Conservation (phyloP, 1,140 invertebrate species). For the Coenobita brevimanus region DNA sequence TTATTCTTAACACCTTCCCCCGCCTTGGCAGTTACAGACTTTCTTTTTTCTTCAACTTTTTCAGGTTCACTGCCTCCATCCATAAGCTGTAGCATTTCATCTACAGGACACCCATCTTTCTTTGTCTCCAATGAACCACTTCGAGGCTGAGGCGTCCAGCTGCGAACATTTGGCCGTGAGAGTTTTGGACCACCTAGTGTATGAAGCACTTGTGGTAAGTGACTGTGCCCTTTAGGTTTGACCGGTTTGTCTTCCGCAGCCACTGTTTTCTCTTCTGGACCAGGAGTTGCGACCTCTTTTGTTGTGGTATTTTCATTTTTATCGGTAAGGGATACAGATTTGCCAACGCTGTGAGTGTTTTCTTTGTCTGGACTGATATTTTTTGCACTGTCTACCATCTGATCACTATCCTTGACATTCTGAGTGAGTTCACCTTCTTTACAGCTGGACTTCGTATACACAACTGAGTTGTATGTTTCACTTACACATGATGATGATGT, state of each 20-base stretch:
- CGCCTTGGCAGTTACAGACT: conserved; percentile 12
- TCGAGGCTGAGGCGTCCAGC: conserved; percentile 35
- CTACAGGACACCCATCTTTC: conserved; percentile 18
- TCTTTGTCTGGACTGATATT: not conserved
- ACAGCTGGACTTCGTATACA: conserved; percentile 20
- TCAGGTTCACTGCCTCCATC: conserved; percentile 13
- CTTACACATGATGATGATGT: conserved; percentile 56
- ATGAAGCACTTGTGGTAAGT: conserved; percentile 50
- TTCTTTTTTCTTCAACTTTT: conserved; percentile 55
- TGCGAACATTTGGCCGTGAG: conserved; percentile 38
- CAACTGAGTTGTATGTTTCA: conserved; percentile 19
- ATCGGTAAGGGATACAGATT: not conserved
- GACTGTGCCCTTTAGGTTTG: conserved; percentile 35
- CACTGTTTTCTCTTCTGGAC: not conserved
- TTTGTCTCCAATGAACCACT: not conserved
- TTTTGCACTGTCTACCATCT: not conserved
- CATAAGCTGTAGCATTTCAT: conserved; percentile 50
- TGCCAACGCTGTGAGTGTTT: not conserved
- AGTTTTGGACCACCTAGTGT: conserved; percentile 45
- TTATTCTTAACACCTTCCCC: conserved; percentile 56
- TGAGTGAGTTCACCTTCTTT: conserved; percentile 71
- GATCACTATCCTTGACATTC: conserved; percentile 6
- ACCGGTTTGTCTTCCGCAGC: conserved; percentile 34
- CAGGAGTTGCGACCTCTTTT: not conserved
- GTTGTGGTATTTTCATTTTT: conserved; percentile 2